These are phyloP conservation scores for Volucella zonaria DNA, from an alignment of 2,888 invertebrate genomes.

Conservation along the genomic window DNA sequence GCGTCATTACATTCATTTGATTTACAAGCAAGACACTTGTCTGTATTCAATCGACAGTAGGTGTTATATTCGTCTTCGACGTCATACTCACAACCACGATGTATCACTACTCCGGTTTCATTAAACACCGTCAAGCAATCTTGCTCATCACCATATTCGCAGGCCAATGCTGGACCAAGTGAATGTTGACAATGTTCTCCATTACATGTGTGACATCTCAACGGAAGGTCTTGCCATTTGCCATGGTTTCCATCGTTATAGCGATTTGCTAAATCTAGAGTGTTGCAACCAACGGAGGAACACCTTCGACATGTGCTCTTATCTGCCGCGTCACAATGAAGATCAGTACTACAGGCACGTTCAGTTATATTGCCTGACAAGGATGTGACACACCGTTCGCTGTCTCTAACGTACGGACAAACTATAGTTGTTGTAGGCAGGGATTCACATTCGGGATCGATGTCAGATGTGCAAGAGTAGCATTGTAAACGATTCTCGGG, in stretches of 20 bases:
- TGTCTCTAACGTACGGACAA: constrained; percentile 76
- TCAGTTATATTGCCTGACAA: constrained; percentile 76
- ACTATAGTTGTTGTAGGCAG: constrained; percentile 74
- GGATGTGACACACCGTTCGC: constrained; percentile 77
- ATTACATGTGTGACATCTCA: constrained; percentile 78
- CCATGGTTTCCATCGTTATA: constrained; percentile 79
- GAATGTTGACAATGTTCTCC: constrained; percentile 78
- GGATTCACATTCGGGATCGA: constrained; percentile 78
- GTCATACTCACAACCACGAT: constrained; percentile 78
- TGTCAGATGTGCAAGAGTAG: constrained; percentile 77
- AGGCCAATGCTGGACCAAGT: constrained; percentile 76
- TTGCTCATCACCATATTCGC: constrained; percentile 76
- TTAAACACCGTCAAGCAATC: constrained; percentile 80
- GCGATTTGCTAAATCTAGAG: constrained; percentile 78
- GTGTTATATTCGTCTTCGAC: constrained; percentile 79
- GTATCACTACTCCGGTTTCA: constrained; percentile 64
- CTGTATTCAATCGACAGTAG: constrained; percentile 75
- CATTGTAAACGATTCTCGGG: constrained; percentile 79
- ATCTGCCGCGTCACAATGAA: constrained; percentile 77
- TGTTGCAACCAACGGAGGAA: constrained; percentile 77
- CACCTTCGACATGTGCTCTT: constrained; percentile 78
- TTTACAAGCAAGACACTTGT: constrained; percentile 78
- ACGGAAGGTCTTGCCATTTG: constrained; percentile 78
- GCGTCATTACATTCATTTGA: constrained; percentile 80
- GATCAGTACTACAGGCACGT: constrained; percentile 78